These are phyloP conservation scores for Larimichthys polyactis DNA, from an alignment of 2,113 vertebrate species.

Conservation along the genomic window DNA sequence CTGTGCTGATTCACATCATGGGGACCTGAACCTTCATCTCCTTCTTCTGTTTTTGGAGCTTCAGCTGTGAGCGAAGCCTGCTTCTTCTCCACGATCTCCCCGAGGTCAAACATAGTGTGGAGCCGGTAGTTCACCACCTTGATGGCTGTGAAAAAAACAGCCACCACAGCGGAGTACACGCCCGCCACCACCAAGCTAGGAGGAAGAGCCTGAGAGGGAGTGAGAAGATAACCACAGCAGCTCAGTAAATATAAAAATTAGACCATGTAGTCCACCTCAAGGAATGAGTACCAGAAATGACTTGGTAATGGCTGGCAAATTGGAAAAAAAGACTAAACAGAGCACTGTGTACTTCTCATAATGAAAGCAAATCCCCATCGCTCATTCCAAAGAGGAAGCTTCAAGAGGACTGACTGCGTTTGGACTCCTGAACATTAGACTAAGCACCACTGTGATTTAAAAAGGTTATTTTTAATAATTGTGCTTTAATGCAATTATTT, in stretches of 20 bases:
- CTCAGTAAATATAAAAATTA: slow-evolving; percentile 1
- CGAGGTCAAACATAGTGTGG: slow-evolving; percentile 93
- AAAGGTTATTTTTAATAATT: neutral
- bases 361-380: neutral
- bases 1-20: slow-evolving; percentile 84
- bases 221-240: slow-evolving; percentile 9
- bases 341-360: neutral
- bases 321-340: neutral
- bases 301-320: neutral
- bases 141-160: slow-evolving; percentile 89
- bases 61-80: slow-evolving; percentile 86
- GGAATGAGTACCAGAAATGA: neutral
- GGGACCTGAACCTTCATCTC: slow-evolving; percentile 81
- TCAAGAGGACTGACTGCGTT: neutral
- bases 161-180: slow-evolving; percentile 89
- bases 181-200: slow-evolving; percentile 88
- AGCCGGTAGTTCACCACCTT: slow-evolving; percentile 92
- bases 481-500: neutral
- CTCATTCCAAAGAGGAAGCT: neutral
- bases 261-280: neutral
- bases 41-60: slow-evolving; percentile 78
- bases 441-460: neutral
- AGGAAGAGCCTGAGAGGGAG: slow-evolving; percentile 86
- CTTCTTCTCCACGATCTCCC: slow-evolving; percentile 92
- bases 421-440: neutral